A percentile compares a stretch with the other conserved stretches of the same genome.
Conservation (phyloP, 2,888 invertebrate species). For the Eudemis profundana region DNA sequence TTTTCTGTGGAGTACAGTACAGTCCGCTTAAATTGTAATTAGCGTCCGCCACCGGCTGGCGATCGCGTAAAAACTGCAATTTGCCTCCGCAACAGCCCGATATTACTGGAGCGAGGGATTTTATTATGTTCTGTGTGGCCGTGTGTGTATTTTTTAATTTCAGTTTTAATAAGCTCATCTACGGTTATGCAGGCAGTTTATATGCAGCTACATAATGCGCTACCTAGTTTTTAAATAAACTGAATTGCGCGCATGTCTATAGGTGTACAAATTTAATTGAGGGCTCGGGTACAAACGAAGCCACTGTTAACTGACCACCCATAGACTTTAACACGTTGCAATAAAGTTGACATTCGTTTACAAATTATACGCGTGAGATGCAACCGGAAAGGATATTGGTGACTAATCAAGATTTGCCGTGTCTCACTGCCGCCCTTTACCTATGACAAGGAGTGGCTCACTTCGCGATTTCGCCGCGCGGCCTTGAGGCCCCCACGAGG, state of each 20-base stretch:
- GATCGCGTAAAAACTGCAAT: conserved; percentile 43
- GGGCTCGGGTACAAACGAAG: too few species aligned
- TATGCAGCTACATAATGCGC: neutral
- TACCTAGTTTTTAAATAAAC: neutral
- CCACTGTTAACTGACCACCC: too few species aligned
- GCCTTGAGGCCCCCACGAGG: too few species aligned
- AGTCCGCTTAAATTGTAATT: conserved; percentile 39
- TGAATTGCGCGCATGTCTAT: neutral
- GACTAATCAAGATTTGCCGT: too few species aligned
- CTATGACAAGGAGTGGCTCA: too few species aligned
- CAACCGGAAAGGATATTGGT: too few species aligned
- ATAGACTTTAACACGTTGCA: too few species aligned
- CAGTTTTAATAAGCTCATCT: neutral
- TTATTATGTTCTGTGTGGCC: conserved; percentile 23
- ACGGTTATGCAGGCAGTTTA: neutral
- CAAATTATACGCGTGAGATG: too few species aligned
- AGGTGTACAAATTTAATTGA: too few species aligned
- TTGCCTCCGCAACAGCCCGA: conserved; percentile 33
- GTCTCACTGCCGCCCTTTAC: too few species aligned
- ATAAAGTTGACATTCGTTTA: too few species aligned
- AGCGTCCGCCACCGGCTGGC: conserved; percentile 31
- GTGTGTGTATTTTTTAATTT: conserved; percentile 21
- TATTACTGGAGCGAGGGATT: conserved; percentile 26
- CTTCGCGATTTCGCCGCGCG: too few species aligned
- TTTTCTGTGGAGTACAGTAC: conserved; percentile 32